phyloP scores from a whole-genome alignment of 2,888 invertebrate species.

The Serripes groenlandicus region DNA sequence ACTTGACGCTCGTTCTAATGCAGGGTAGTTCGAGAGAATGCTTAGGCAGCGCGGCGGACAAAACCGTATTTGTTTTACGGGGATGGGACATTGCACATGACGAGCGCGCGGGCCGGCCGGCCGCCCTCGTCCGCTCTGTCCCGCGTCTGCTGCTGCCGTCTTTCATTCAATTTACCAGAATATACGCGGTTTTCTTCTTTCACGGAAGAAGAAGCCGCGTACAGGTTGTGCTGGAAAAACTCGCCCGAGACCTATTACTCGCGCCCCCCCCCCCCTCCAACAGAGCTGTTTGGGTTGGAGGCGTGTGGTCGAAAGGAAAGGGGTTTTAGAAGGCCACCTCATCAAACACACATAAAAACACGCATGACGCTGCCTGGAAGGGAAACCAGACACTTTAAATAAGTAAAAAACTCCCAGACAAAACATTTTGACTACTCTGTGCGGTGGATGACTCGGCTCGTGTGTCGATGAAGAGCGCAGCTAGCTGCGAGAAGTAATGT shows the following conservation, averaged over 20 bases:
- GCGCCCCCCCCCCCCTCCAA: neutral
- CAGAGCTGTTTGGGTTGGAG: neutral
- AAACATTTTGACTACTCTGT: constrained; percentile 59
- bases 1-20: too few species aligned
- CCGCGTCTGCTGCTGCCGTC: too few species aligned
- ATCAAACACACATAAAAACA: neutral
- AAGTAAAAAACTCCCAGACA: neutral
- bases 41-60: too few species aligned
- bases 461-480: constrained; percentile 90
- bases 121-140: neutral
- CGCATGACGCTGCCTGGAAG: neutral
- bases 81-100: neutral
- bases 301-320: too few species aligned
- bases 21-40: too few species aligned
- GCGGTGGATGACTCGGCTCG: constrained; percentile 89
- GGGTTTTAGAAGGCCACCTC: neutral
- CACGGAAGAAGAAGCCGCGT: too few species aligned
- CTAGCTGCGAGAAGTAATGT: constrained; percentile 87
- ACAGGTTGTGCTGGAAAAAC: neutral
- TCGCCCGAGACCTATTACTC: neutral
- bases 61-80: too few species aligned
- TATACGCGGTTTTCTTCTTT: neutral
- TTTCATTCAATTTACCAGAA: too few species aligned
- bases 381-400: neutral
- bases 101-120: too few species aligned